Conservation (phyloP, 2,113 vertebrate genomes). For the Choloepus hoffmanni region DNA sequence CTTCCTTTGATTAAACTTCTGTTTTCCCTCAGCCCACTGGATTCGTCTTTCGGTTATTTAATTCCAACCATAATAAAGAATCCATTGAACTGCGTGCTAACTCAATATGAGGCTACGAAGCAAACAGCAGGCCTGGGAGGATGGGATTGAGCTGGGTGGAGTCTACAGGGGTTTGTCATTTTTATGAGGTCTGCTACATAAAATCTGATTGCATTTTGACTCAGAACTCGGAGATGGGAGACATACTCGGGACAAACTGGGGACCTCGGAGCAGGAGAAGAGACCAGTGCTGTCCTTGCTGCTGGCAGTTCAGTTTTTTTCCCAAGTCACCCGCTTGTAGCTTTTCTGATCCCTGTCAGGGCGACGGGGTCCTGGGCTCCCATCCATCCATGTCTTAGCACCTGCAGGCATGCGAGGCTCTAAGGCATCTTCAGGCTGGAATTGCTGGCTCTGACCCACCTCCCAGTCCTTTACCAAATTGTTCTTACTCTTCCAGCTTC, state of each 20-base stretch:
- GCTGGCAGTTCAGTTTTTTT: background rate
- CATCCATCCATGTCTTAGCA: too few relatives aligned
- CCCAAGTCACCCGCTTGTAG: background rate
- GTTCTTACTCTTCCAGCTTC: background rate
- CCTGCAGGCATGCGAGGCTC: too few relatives aligned
- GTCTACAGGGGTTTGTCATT: background rate
- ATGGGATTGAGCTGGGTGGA: background rate
- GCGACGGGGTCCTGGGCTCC: background rate
- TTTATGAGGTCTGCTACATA: background rate
- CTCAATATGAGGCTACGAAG: conserved; percentile 36
- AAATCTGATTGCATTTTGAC: background rate
- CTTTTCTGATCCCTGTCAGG: background rate
- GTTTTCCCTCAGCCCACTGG: conserved; percentile 70
- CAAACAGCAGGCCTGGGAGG: background rate
- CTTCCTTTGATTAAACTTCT: conserved; percentile 76
- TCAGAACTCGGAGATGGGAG: background rate
- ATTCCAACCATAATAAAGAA: conserved; percentile 73
- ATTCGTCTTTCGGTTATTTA: conserved; percentile 68
- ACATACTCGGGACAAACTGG: background rate
- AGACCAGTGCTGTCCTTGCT: background rate
- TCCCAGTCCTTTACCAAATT: background rate
- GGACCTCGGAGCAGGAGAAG: background rate
- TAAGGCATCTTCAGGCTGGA: background rate
- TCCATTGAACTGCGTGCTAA: background rate
- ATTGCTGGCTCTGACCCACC: background rate